Evolutionary conservation across 2,888 invertebrate genomes (phyloP), one percentile per base, ranked within the genome.

Genomic region (Isoperla grammatica): DNA sequence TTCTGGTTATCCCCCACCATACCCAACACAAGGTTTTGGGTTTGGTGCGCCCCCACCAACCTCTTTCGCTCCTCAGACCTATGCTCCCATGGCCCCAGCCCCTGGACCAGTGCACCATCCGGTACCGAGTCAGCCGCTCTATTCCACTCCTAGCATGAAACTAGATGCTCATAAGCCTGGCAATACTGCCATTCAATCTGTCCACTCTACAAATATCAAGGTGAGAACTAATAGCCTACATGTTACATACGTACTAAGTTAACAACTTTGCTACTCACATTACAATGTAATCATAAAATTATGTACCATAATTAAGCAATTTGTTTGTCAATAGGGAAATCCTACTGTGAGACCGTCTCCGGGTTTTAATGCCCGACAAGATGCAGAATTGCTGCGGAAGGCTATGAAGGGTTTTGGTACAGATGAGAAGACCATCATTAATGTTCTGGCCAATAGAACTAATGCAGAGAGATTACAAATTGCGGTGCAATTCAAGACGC

Each of bases 401-500:
- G 93, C 94, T 0, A 94, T 94, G 94, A 93, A 92, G 76, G 94
- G 93, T 55, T 85, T 90, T 67, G 92, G 95, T 35, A 95, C 95
- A 0, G 91, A 96, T 72, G 95, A 96, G 73, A 87, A 88, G 70
- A 81, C 90, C 0, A 87, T 96, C 68, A 93, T 95, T 61, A 85
- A 87, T 67, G 85, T 96, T 11, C 78, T 97, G 49, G 84, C 89
- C 8, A 83, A 84, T 65, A 84, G 96, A 54, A 86, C 86, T 65
- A 94, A 95, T 70, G 82, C 82, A 29, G 95, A 98, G 75, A 82
- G 97, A 60, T 81, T 91, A 67, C 85, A 91, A 70, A 90, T 95
- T 68, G 83, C 86, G 19, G 79, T 82, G 22, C 85, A 86, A 69
- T 95, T 88, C 72, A 95, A 95, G 76, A 86, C 89, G 2, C 77